Percentiles rank a stretch among this genome's conserved stretches.
Conservation (phyloP, 2,113 vertebrate genomes). For the Xiphias gladius region DNA sequence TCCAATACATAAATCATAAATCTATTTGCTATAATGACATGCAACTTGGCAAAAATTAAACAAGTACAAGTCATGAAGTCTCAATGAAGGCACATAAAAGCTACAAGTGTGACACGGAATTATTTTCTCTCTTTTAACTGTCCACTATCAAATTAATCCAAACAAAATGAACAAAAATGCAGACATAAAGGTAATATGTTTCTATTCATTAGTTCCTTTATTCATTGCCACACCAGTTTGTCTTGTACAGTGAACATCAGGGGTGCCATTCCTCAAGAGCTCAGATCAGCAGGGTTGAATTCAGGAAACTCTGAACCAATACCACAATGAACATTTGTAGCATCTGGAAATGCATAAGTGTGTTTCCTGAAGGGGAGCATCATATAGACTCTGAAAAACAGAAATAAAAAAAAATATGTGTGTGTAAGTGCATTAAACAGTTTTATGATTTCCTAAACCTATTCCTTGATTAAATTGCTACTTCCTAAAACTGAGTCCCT, state of each 20-base stretch:
- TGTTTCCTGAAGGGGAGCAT: conserved; percentile 33
- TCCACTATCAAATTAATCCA: not conserved
- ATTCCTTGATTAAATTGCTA: not conserved
- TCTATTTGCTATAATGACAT: not conserved
- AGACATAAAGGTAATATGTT: conserved; percentile 42
- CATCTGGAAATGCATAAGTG: conserved; percentile 38
- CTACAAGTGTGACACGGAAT: not conserved
- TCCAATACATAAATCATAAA: not conserved
- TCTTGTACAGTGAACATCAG: conserved; percentile 46
- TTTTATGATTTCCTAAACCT: not conserved
- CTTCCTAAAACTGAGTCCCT: not conserved
- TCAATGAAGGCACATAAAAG: not conserved
- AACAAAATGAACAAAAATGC: conserved; percentile 40
- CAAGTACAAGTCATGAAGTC: not conserved
- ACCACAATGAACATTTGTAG: not conserved
- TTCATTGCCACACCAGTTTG: conserved; percentile 54
- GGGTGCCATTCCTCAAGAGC: conserved; percentile 13
- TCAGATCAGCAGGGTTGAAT: conserved; percentile 20
- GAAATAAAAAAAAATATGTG: not conserved
- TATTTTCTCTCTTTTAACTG: not conserved
- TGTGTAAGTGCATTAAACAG: not conserved
- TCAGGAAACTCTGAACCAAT: conserved; percentile 27
- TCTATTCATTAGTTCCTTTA: conserved; percentile 63
- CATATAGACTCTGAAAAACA: conserved; percentile 49
- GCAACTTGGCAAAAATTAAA: not conserved